Conservation (phyloP, 2,113 vertebrate genomes). For the Progne subis region DNA sequence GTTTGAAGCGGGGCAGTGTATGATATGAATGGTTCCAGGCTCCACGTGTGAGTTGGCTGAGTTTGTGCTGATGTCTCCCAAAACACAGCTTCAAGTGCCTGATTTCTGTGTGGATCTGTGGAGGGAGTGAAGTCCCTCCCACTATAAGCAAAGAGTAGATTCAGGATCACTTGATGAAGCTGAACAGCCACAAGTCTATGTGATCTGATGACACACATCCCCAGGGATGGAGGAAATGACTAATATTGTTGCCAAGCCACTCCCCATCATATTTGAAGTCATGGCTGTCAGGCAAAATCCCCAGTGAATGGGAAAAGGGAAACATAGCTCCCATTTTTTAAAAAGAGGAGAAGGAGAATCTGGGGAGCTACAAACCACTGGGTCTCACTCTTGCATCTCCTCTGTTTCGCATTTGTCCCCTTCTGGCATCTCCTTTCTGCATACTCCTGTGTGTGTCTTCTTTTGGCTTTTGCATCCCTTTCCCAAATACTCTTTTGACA, state of each 20-base stretch:
- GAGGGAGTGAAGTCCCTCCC: not conserved
- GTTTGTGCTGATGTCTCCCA: not conserved
- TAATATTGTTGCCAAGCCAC: not conserved
- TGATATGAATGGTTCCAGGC: not conserved
- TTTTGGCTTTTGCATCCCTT: not conserved
- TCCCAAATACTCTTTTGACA: not conserved
- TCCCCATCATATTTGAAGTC: not conserved
- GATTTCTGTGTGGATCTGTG: not conserved
- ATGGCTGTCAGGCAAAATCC: not conserved
- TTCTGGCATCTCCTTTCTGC: not conserved
- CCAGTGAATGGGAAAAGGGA: not conserved
- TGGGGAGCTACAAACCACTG: not conserved
- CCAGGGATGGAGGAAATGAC: not conserved
- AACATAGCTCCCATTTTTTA: accelerated
- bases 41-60: not conserved
- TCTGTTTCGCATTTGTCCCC: not conserved
- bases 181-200: not conserved
- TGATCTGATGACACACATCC: not conserved
- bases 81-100: not conserved
- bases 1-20: accelerated
- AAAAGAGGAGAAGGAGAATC: not conserved
- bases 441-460: not conserved
- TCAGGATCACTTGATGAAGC: not conserved
- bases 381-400: not conserved
- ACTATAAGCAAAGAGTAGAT: not conserved